These are phyloP conservation scores for Avahi laniger DNA, from an alignment of 2,797 vertebrate species.

Conservation along the genomic window DNA sequence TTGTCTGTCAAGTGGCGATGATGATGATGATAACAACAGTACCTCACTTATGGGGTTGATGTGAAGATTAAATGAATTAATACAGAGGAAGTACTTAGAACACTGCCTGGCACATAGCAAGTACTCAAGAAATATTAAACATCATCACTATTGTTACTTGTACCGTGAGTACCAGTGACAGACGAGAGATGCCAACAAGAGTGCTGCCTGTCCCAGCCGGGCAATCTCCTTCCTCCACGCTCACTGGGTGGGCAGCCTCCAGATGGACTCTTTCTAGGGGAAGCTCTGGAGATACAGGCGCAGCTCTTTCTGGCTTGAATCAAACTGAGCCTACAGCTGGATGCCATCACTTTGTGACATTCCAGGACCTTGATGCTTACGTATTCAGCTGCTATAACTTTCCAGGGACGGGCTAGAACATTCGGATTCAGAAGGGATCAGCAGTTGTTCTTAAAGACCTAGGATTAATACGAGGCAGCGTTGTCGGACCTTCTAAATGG, in stretches of 20 bases:
- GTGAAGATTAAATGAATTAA: background rate
- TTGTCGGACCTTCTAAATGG: fast-evolving
- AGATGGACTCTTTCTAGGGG: background rate
- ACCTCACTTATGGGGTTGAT: background rate
- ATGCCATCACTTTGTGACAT: background rate
- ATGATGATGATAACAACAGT: background rate
- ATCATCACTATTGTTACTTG: fast-evolving
- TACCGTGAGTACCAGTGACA: background rate
- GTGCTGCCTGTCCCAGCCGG: fast-evolving
- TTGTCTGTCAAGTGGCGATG: background rate
- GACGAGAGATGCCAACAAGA: fast-evolving
- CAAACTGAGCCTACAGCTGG: background rate
- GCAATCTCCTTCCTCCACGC: background rate
- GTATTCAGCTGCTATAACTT: background rate
- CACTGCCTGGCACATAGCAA: too few relatives aligned
- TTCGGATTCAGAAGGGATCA: background rate
- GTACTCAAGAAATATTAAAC: background rate
- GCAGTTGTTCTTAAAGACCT: background rate
- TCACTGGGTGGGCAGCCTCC: background rate
- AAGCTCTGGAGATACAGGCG: background rate
- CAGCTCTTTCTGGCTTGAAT: background rate
- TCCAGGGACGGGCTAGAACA: background rate
- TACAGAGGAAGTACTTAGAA: background rate
- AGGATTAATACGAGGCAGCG: background rate
- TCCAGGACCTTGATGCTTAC: background rate